Percentiles rank a stretch among this genome's conserved stretches.
Conservation (phyloP, 2,113 vertebrate genomes). For the Heptranchias perlo region DNA sequence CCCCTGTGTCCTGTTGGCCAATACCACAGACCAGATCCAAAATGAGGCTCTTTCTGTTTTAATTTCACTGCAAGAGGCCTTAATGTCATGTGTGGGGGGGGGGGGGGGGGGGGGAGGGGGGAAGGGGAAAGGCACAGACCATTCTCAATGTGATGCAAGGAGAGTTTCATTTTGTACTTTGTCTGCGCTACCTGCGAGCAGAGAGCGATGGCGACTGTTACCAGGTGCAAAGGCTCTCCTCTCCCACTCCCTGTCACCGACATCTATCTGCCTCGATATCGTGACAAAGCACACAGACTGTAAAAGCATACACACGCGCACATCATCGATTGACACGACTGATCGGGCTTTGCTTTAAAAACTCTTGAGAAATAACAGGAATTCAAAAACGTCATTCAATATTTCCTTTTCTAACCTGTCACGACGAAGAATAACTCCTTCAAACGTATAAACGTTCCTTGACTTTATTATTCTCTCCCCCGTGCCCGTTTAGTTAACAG, state of each 20-base stretch:
- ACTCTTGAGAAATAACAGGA: background rate
- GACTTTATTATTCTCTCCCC: background rate
- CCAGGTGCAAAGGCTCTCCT: too few relatives aligned
- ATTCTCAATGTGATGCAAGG: background rate
- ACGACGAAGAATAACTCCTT: background rate
- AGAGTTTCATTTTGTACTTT: background rate
- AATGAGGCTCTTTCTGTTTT: fast-evolving
- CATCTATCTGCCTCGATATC: background rate
- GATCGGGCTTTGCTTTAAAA: too few relatives aligned
- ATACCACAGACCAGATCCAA: background rate
- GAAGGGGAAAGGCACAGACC: background rate
- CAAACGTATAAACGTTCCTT: background rate
- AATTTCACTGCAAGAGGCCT: too few relatives aligned
- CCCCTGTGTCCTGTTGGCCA: background rate
- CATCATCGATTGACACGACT: background rate
- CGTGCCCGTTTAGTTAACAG: too few relatives aligned
- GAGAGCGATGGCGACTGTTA: too few relatives aligned
- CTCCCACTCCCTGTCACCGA: too few relatives aligned
- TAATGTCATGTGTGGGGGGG: background rate
- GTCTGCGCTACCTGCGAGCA: background rate
- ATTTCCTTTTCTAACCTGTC: background rate
- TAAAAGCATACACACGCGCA: too few relatives aligned
- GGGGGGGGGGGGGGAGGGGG: background rate
- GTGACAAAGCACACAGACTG: too few relatives aligned
- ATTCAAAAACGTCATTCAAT: too few relatives aligned